Evolutionary conservation across 2,113 vertebrate species (phyloP).

Genomic region (Lampris incognitus): DNA sequence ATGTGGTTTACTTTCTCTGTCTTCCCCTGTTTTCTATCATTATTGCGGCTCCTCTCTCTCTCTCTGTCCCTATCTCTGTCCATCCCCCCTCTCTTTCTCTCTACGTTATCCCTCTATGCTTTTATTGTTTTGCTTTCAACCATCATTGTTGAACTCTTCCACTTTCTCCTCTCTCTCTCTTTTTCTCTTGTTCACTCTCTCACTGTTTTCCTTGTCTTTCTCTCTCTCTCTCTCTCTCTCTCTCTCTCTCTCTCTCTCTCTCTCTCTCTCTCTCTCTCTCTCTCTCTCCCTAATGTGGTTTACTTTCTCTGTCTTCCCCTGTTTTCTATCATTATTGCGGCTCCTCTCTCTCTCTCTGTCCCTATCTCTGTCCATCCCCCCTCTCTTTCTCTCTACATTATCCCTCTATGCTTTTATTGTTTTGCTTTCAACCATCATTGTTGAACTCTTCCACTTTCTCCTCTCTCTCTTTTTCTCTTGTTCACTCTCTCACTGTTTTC

Average conservation of each 20-base stretch:
- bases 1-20: neutral
- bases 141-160: neutral
- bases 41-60: neutral
- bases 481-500: conserved; percentile 10
- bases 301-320: neutral
- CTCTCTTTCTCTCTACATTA: neutral
- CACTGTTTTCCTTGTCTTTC: conserved; percentile 12
- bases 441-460: neutral
- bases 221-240: conserved; percentile 15
- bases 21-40: neutral
- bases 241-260: conserved; percentile 24
- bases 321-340: too few relatives aligned
- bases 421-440: conserved; percentile 7
- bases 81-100: neutral
- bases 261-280: conserved; percentile 16
- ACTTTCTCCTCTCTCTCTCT: neutral
- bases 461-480: neutral
- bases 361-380: conserved; percentile 2
- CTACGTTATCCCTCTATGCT: neutral
- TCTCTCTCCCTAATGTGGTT: neutral
- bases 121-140: neutral
- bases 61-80: conserved; percentile 23
- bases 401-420: neutral
- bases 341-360: conserved; percentile 24
- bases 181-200: neutral